A percentile compares a stretch with the other conserved stretches of the same genome.
These are phyloP conservation scores for Urophycis tenuis DNA, from an alignment of 2,797 vertebrate genomes.

Conservation along the genomic window DNA sequence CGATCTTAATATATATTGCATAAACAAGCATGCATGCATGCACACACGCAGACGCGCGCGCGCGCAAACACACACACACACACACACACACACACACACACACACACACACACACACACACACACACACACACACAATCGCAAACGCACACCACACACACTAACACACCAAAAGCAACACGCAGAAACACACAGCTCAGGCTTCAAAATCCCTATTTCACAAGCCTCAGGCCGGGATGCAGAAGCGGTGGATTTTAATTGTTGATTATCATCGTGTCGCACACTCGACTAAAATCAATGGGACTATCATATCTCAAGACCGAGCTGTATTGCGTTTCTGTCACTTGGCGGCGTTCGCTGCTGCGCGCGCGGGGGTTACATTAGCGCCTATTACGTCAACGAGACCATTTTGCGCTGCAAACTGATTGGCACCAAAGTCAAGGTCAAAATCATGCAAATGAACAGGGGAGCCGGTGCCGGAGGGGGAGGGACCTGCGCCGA, in stretches of 20 bases:
- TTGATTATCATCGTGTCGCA: not conserved
- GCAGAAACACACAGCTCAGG: not conserved
- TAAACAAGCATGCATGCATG: conserved; percentile 51
- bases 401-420: conserved; percentile 1
- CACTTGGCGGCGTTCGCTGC: not conserved
- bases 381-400: not conserved
- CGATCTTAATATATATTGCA: conserved; percentile 47
- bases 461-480: not conserved
- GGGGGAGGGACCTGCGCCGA: not conserved
- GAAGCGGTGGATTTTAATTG: not conserved
- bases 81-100: not conserved
- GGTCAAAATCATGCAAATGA: conserved; percentile 4
- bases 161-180: not conserved
- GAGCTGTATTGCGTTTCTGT: not conserved
- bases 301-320: not conserved
- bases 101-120: not conserved
- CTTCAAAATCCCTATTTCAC: not conserved
- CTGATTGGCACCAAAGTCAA: conserved; percentile 5
- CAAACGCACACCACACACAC: no score
- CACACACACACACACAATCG: not conserved
- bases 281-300: not conserved
- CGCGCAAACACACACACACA: conserved; percentile 24
- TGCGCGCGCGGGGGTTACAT: not conserved
- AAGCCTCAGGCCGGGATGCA: not conserved
- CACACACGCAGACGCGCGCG: not conserved